These are phyloP conservation scores for Eudyptes chrysolophus DNA, from an alignment of 2,113 vertebrate genomes.

Conservation along the genomic window DNA sequence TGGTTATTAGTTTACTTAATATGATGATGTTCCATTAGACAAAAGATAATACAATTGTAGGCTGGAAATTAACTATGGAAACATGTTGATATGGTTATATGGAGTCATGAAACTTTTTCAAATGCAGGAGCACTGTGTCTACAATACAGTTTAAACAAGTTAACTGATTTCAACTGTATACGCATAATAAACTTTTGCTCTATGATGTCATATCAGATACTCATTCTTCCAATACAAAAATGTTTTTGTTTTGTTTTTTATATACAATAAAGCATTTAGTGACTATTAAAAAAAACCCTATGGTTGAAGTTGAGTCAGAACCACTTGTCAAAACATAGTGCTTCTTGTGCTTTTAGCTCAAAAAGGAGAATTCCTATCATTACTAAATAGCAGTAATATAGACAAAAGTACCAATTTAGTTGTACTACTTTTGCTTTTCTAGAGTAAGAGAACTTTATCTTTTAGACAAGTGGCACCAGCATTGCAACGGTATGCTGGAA, in stretches of 20 bases:
- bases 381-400: background rate
- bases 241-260: background rate
- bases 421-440: background rate
- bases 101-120: constrained; percentile 66
- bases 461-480: background rate
- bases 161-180: constrained; percentile 40
- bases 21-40: constrained; percentile 61
- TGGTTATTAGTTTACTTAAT: constrained; percentile 62
- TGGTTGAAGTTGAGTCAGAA: background rate
- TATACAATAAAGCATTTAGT: background rate
- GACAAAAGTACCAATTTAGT: background rate
- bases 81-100: constrained; percentile 60
- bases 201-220: constrained; percentile 38
- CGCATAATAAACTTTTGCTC: constrained; percentile 42
- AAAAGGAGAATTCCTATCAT: background rate
- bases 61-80: constrained; percentile 66
- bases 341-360: background rate
- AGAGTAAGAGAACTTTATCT: background rate
- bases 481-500: background rate
- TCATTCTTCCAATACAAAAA: constrained; percentile 5
- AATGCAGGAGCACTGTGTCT: constrained; percentile 22
- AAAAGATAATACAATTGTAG: constrained; percentile 57
- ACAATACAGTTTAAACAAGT: constrained; percentile 48
- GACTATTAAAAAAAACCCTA: background rate
- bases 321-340: background rate